Conservation (phyloP, 2,888 invertebrate genomes). For the Helicoverpa assulta region DNA sequence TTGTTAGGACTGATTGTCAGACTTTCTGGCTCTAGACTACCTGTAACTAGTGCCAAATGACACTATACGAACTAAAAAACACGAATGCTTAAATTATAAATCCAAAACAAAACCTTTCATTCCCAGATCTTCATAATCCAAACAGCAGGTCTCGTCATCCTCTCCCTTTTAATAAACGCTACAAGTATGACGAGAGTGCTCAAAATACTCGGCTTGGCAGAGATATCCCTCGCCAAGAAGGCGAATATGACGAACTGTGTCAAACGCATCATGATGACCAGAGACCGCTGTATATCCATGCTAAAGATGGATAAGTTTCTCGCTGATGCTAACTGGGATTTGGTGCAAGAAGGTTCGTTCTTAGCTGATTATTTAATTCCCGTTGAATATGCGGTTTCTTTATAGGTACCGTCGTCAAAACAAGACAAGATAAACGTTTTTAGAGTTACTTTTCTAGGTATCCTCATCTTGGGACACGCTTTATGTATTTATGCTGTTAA, state of each 20-base stretch:
- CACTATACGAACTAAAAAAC: no score
- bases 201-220: constrained; percentile 86
- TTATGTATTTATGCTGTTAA: no score
- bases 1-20: no score
- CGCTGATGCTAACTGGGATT: constrained; percentile 91
- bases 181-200: constrained; percentile 88
- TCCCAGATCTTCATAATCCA: constrained; percentile 88
- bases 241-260: constrained; percentile 90
- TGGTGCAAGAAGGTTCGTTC: constrained; percentile 84
- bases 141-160: constrained; percentile 89
- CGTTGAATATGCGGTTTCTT: no score
- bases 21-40: no score
- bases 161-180: constrained; percentile 90
- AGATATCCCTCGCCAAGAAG: constrained; percentile 88
- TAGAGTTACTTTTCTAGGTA: no score
- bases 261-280: constrained; percentile 83
- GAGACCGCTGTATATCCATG: constrained; percentile 88
- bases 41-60: no score
- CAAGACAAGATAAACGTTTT: no score
- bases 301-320: constrained; percentile 91
- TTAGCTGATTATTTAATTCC: no score
- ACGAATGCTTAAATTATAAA: no score
- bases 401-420: no score
- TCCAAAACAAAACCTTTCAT: neutral
- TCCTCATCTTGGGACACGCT: no score